Conservation (phyloP, 2,797 vertebrate species). For the Lateolabrax maculatus region DNA sequence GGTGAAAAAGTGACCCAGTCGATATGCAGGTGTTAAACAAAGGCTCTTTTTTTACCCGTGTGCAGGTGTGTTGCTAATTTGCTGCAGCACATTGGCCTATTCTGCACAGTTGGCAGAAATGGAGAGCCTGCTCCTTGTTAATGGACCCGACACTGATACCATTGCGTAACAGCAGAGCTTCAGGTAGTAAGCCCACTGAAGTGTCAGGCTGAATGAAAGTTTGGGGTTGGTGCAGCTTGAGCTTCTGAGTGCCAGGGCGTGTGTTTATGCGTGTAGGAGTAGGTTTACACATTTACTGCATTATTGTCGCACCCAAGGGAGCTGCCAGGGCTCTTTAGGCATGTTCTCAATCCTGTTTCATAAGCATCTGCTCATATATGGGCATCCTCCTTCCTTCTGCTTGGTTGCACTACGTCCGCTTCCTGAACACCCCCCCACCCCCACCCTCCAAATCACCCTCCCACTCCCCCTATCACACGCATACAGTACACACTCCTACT, state of each 20-base stretch:
- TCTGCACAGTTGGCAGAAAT: slow-evolving; percentile 47
- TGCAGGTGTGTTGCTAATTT: slow-evolving; percentile 58
- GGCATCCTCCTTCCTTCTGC: slow-evolving; percentile 74
- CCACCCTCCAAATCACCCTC: slow-evolving; percentile 5
- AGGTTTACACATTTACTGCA: slow-evolving; percentile 56
- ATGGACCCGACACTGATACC: background rate
- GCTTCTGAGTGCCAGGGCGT: slow-evolving; percentile 8
- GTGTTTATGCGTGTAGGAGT: slow-evolving; percentile 50
- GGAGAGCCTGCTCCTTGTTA: slow-evolving; percentile 20
- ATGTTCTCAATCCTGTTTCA: slow-evolving; percentile 76
- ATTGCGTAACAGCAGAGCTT: background rate
- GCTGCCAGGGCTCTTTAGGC: slow-evolving; percentile 57
- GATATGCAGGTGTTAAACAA: slow-evolving; percentile 55
- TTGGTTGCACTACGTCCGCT: slow-evolving; percentile 54
- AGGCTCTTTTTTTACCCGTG: slow-evolving; percentile 33
- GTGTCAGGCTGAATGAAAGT: slow-evolving; percentile 18
- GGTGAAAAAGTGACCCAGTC: background rate
- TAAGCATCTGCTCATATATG: slow-evolving; percentile 81
- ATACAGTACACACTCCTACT: slow-evolving; percentile 62
- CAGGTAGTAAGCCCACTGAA: background rate
- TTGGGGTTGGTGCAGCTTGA: slow-evolving; percentile 24
- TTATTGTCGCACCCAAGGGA: slow-evolving; percentile 55
- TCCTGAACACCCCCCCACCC: slow-evolving; percentile 58
- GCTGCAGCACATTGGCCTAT: slow-evolving; percentile 9
- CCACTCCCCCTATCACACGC: background rate